Conservation (phyloP, 2,797 vertebrate species). For the Characodon lateralis region DNA sequence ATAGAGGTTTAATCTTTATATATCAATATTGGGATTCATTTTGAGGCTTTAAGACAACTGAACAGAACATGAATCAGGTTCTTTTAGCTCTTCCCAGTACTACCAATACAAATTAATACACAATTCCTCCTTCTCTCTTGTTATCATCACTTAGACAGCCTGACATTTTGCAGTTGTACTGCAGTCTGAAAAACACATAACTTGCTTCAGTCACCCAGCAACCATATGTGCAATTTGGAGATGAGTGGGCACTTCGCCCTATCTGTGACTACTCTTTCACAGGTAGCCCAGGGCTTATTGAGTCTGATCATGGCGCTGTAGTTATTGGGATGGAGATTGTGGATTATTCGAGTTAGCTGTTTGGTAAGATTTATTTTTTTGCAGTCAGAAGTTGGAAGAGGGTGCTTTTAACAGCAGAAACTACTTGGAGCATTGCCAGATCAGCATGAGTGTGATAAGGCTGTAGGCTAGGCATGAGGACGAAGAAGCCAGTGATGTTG, state of each 20-base stretch:
- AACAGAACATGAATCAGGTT: background rate
- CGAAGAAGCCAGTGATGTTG: no score
- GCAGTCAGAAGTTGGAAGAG: background rate
- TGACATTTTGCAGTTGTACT: background rate
- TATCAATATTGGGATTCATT: background rate
- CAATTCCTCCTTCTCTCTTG: background rate
- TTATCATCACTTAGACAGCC: background rate
- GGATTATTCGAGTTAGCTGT: background rate
- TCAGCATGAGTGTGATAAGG: background rate
- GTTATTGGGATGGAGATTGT: background rate
- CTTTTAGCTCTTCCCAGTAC: background rate
- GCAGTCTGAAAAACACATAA: background rate
- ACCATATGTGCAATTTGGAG: background rate
- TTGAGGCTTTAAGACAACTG: background rate
- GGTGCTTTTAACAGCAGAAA: rapidly evolving
- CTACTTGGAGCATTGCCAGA: no score
- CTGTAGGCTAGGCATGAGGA: background rate
- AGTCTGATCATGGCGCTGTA: background rate
- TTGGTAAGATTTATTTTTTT: background rate
- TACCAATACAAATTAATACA: background rate
- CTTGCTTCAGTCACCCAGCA: background rate
- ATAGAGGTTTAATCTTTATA: background rate
- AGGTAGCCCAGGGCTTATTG: background rate
- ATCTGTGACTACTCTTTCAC: background rate
- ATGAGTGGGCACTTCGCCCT: background rate